Evolutionary conservation across 2,797 vertebrate genomes (phyloP).

Genomic region (Hylomyscus alleni): DNA sequence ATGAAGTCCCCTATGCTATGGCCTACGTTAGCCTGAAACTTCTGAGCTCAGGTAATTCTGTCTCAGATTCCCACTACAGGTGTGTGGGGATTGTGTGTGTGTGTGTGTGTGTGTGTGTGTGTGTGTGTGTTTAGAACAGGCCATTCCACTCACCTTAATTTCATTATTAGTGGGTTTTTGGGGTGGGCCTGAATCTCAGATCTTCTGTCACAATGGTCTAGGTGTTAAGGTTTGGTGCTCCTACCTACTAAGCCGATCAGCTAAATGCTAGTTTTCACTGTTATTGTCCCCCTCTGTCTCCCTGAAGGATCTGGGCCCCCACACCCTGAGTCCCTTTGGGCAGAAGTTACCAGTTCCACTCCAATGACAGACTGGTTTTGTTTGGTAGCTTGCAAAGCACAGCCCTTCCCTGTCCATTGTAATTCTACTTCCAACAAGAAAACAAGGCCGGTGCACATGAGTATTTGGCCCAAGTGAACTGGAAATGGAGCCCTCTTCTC

Average conservation of each 20-base stretch:
- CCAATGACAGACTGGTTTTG: neutral
- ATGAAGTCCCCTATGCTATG: neutral
- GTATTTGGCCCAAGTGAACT: conserved; percentile 27
- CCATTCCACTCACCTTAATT: neutral
- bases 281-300: neutral
- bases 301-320: neutral
- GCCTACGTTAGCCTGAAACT: neutral
- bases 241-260: neutral
- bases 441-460: neutral
- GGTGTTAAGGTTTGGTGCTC: neutral
- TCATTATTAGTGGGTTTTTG: neutral
- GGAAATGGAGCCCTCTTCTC: neutral
- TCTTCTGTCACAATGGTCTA: neutral
- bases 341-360: neutral
- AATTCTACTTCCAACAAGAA: conserved; percentile 41
- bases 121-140: neutral
- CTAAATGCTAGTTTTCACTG: neutral
- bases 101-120: neutral
- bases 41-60: neutral
- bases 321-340: neutral
- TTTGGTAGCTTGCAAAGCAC: neutral
- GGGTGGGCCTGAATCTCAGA: neutral
- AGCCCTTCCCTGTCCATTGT: neutral
- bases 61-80: neutral
- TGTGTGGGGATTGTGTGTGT: neutral